phyloP scores from a whole-genome alignment of 2,888 invertebrate genomes.

The Lycophotia porphyrea region DNA sequence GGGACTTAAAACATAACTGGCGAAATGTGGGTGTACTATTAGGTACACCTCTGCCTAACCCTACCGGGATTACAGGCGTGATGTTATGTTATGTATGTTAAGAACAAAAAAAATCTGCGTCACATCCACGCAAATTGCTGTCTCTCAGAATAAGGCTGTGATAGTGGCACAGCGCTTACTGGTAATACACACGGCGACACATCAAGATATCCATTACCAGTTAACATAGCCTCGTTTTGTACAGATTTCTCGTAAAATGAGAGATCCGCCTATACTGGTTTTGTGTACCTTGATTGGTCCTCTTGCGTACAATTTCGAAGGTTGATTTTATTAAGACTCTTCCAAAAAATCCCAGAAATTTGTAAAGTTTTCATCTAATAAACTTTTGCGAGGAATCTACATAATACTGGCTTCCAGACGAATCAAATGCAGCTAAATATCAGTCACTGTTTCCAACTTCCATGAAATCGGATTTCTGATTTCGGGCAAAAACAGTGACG shows the following conservation, averaged over 20 bases:
- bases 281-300: too few species aligned
- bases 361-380: not conserved
- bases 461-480: slow-evolving; percentile 8
- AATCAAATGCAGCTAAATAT: not conserved
- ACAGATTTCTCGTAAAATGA: too few species aligned
- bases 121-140: not conserved
- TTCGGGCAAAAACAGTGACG: slow-evolving; percentile 22
- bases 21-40: too few species aligned
- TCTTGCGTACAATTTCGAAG: too few species aligned
- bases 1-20: too few species aligned
- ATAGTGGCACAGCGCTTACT: not conserved
- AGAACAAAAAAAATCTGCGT: not conserved
- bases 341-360: not conserved
- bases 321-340: not conserved
- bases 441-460: slow-evolving; percentile 2
- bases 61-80: too few species aligned
- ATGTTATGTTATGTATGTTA: too few species aligned
- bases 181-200: too few species aligned
- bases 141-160: not conserved
- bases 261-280: too few species aligned
- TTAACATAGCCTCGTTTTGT: too few species aligned
- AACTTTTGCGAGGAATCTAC: not conserved
- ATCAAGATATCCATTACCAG: too few species aligned
- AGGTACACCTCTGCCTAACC: too few species aligned
- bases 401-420: not conserved